phyloP scores from a whole-genome alignment of 2,888 invertebrate species.

The Nomada fabriciana region DNA sequence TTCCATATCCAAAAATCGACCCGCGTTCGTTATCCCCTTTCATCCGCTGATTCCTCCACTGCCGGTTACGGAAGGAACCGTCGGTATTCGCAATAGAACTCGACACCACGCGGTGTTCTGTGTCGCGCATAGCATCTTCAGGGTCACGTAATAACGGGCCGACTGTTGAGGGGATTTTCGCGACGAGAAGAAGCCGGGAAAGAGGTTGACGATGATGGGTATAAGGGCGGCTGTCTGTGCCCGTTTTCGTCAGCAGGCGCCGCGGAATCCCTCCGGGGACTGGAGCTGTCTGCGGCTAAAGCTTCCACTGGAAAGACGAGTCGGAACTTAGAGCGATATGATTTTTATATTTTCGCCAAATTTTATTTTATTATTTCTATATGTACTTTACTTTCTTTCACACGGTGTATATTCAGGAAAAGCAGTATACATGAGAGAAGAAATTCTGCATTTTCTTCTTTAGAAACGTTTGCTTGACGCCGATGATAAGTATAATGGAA shows the following conservation, averaged over 20 bases:
- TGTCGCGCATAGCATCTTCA: slow-evolving; percentile 65
- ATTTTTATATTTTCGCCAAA: slow-evolving; percentile 54
- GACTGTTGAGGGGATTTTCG: slow-evolving; percentile 48
- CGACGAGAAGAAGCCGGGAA: slow-evolving; percentile 43
- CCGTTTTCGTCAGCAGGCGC: slow-evolving; percentile 80
- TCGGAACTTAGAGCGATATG: slow-evolving; percentile 74
- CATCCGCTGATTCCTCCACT: neutral
- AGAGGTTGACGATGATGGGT: slow-evolving; percentile 82
- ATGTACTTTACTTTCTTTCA: neutral
- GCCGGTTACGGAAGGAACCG: slow-evolving; percentile 29
- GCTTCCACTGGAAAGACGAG: slow-evolving; percentile 76
- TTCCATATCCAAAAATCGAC: neutral
- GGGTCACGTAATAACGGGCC: slow-evolving; percentile 67
- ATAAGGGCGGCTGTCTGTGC: slow-evolving; percentile 82
- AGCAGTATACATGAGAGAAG: too few relatives aligned
- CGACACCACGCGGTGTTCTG: slow-evolving; percentile 52
- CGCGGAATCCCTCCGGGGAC: slow-evolving; percentile 78
- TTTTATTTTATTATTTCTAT: neutral
- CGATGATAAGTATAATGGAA: too few relatives aligned
- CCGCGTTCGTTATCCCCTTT: neutral
- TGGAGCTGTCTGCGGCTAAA: slow-evolving; percentile 80
- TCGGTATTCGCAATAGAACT: slow-evolving; percentile 62
- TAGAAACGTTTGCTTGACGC: too few relatives aligned
- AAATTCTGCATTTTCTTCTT: too few relatives aligned
- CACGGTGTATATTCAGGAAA: neutral